These are phyloP conservation scores for Melanogrammus aeglefinus DNA, from an alignment of 2,797 vertebrate genomes.

Conservation along the genomic window DNA sequence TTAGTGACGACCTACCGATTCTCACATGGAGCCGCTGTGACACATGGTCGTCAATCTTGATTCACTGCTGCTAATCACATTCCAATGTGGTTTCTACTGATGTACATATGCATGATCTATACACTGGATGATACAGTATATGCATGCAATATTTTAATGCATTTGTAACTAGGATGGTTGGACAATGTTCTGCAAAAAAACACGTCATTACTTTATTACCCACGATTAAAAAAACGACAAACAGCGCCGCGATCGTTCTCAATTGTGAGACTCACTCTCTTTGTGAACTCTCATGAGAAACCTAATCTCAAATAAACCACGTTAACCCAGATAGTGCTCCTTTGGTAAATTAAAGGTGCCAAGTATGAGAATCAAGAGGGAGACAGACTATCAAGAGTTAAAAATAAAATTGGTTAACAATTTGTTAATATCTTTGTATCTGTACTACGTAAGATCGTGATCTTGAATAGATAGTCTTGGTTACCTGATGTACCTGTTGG, in stretches of 20 bases:
- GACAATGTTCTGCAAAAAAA: too few relatives aligned
- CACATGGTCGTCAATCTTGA: neutral
- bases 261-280: slow-evolving; percentile 56
- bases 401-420: too few relatives aligned
- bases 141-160: too few relatives aligned
- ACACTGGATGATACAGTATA: too few relatives aligned
- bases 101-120: too few relatives aligned
- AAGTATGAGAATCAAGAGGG: slow-evolving; percentile 13
- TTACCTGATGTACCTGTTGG: neutral
- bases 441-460: neutral
- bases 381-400: too few relatives aligned
- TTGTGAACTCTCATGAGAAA: slow-evolving; percentile 61
- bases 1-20: too few relatives aligned
- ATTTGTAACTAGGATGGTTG: too few relatives aligned
- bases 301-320: slow-evolving; percentile 68
- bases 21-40: neutral
- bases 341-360: slow-evolving; percentile 56
- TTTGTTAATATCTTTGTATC: neutral
- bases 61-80: too few relatives aligned
- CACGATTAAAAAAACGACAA: too few relatives aligned
- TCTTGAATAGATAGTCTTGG: neutral
- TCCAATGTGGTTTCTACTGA: too few relatives aligned
- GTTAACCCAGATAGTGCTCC: slow-evolving; percentile 47
- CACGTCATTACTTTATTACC: too few relatives aligned
- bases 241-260: slow-evolving; percentile 26